phyloP scores from a whole-genome alignment of 2,113 vertebrate genomes.

The Sylvicapra grimmia region DNA sequence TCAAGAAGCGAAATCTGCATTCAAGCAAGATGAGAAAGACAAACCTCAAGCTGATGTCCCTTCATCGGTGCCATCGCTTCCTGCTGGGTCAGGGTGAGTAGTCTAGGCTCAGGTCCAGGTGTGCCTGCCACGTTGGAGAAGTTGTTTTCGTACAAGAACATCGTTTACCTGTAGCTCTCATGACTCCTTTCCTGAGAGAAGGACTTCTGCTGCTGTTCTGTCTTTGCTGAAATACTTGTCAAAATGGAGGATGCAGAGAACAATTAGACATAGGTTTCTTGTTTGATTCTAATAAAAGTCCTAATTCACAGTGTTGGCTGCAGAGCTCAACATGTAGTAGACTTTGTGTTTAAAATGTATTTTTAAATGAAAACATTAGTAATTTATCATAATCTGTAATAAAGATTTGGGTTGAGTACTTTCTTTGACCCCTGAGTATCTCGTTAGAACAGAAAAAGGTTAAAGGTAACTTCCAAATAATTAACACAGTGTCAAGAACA shows the following conservation, averaged over 20 bases:
- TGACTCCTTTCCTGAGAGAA: neutral
- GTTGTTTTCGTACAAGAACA: neutral
- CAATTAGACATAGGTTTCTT: neutral
- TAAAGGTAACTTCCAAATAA: conserved; percentile 1
- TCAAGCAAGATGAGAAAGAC: conserved; percentile 83
- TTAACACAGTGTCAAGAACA: neutral
- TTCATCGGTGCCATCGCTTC: conserved; percentile 34
- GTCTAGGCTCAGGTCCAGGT: neutral
- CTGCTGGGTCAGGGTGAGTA: conserved; percentile 81
- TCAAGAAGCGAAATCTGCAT: conserved; percentile 88
- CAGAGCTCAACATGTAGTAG: neutral
- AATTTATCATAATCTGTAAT: neutral
- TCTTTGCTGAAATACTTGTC: neutral
- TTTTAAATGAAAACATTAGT: neutral
- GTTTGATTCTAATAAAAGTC: neutral
- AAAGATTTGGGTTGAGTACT: neutral
- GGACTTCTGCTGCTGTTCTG: neutral
- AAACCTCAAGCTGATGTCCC: conserved; percentile 38
- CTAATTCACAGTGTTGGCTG: neutral
- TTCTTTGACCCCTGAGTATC: neutral
- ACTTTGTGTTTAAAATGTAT: neutral
- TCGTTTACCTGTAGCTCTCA: neutral
- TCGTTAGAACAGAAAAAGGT: neutral
- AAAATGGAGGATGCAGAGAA: neutral
- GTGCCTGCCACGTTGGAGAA: neutral